These are phyloP conservation scores for Catagonus wagneri DNA, from an alignment of 2,113 vertebrate genomes.

Conservation along the genomic window DNA sequence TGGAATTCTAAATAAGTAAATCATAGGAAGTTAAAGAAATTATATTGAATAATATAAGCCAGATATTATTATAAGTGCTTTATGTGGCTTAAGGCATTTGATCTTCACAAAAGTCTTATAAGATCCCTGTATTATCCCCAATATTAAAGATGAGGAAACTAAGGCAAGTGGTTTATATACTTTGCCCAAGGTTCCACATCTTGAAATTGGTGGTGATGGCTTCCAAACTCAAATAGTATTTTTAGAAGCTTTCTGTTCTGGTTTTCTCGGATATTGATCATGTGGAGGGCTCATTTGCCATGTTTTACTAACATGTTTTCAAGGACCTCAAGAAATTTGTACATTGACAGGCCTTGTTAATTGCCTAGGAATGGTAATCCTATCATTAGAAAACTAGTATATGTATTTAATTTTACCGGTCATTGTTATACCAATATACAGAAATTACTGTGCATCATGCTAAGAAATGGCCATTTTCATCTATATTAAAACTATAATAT, in stretches of 20 bases:
- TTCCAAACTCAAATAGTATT: conserved; percentile 2
- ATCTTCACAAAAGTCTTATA: background rate
- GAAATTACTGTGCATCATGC: background rate
- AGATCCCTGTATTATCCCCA: background rate
- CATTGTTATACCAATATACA: background rate
- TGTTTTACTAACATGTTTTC: background rate
- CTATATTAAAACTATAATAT: background rate
- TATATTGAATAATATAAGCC: background rate
- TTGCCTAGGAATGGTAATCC: background rate
- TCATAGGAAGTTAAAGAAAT: background rate
- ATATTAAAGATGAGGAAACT: background rate
- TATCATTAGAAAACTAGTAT: background rate
- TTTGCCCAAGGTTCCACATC: background rate
- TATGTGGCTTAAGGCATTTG: background rate
- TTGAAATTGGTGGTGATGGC: background rate
- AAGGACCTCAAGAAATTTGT: background rate
- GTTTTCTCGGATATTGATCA: background rate
- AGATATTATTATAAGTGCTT: background rate
- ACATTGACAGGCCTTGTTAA: background rate
- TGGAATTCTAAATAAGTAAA: background rate
- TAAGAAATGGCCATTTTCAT: background rate
- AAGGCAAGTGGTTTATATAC: background rate
- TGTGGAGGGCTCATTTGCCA: background rate
- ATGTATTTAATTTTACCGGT: conserved; percentile 1
- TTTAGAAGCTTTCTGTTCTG: background rate